Evolutionary conservation across 2,113 vertebrate genomes (phyloP).

Genomic region (Phrynocephalus versicolor): DNA sequence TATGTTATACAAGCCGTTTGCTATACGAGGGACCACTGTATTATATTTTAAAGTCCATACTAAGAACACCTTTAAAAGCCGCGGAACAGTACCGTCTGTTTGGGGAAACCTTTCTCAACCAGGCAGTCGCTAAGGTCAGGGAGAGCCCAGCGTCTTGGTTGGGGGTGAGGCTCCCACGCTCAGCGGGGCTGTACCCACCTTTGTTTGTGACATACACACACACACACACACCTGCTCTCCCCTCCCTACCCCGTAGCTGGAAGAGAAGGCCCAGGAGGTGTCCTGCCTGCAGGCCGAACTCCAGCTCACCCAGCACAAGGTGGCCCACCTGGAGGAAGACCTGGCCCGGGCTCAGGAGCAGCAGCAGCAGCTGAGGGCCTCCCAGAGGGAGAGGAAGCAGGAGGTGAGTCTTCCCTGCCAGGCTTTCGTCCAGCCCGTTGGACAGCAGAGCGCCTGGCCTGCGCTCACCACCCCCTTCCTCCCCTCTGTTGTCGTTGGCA

Average conservation of each 20-base stretch:
- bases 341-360: conserved; percentile 53
- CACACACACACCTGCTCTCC: not conserved
- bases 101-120: too few relatives aligned
- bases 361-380: conserved; percentile 55
- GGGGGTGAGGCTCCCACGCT: not conserved
- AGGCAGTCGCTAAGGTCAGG: too few relatives aligned
- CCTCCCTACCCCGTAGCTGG: conserved; percentile 49
- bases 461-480: too few relatives aligned
- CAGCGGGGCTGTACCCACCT: too few relatives aligned
- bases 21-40: too few relatives aligned
- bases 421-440: not conserved
- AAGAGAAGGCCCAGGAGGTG: conserved; percentile 53
- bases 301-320: conserved; percentile 57
- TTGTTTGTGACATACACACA: too few relatives aligned
- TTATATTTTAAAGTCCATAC: too few relatives aligned
- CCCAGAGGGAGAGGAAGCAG: conserved; percentile 62
- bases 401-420: conserved; percentile 47
- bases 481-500: too few relatives aligned
- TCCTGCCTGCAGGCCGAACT: conserved; percentile 63
- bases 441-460: too few relatives aligned
- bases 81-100: too few relatives aligned
- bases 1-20: too few relatives aligned
- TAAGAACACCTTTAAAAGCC: too few relatives aligned
- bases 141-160: not conserved
- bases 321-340: conserved; percentile 63